These are phyloP conservation scores for Corythoichthys intestinalis DNA, from an alignment of 2,113 vertebrate species.

Conservation along the genomic window DNA sequence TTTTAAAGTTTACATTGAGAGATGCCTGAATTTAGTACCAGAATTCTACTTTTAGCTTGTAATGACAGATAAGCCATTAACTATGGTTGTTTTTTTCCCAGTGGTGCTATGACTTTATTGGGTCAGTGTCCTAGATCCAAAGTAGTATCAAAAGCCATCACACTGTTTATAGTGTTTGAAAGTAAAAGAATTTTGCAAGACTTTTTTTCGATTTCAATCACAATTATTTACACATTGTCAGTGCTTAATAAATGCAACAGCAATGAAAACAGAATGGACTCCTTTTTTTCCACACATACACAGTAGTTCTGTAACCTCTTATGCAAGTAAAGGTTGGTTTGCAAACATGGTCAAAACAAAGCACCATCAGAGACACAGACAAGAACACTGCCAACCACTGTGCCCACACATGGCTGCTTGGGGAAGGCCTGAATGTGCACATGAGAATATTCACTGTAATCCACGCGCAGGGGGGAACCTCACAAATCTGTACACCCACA, in stretches of 20 bases:
- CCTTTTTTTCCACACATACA: conserved; percentile 9
- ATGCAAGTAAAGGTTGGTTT: conserved; percentile 27
- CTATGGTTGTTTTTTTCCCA: conserved; percentile 20
- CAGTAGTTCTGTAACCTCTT: conserved; percentile 9
- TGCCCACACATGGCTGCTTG: conserved; percentile 42
- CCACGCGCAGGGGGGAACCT: conserved; percentile 27
- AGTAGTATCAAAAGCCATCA: conserved; percentile 13
- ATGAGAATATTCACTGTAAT: conserved; percentile 28
- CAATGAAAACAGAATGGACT: not conserved
- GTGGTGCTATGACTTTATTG: conserved; percentile 26
- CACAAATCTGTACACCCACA: conserved; percentile 41
- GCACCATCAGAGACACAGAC: conserved; percentile 26
- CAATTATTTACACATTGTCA: conserved; percentile 4
- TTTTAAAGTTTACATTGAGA: not conserved
- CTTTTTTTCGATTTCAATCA: not conserved
- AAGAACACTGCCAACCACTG: conserved; percentile 40
- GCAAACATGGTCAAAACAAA: conserved; percentile 37
- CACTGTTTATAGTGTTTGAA: conserved; percentile 8
- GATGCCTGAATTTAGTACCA: not conserved
- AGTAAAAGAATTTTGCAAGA: not conserved
- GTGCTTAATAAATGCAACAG: not conserved
- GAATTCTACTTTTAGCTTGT: conserved; percentile 22
- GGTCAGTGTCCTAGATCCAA: conserved; percentile 43
- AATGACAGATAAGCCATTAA: conserved; percentile 28
- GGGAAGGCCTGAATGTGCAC: conserved; percentile 40